Evolutionary conservation across 2,113 vertebrate genomes (phyloP).

Genomic region (Tragulus kanchil): DNA sequence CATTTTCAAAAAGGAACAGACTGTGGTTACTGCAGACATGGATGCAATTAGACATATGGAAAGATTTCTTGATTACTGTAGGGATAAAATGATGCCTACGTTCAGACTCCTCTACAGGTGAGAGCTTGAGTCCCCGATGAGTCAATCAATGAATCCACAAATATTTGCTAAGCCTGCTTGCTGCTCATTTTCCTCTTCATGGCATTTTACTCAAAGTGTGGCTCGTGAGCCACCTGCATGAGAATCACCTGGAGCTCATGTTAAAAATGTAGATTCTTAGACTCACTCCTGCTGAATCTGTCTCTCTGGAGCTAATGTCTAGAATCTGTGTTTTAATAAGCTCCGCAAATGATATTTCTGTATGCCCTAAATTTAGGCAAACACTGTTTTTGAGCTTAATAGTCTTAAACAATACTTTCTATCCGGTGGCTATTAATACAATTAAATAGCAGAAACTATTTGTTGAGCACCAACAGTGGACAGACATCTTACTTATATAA

Average conservation of each 20-base stretch:
- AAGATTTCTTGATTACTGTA: constrained; percentile 77
- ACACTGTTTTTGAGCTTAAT: constrained; percentile 14
- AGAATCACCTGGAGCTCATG: constrained; percentile 72
- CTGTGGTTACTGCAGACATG: constrained; percentile 55
- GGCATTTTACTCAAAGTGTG: constrained; percentile 70
- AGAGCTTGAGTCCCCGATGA: constrained; percentile 62
- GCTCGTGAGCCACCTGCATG: constrained; percentile 61
- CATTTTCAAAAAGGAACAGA: constrained; percentile 31
- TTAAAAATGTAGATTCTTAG: constrained; percentile 71
- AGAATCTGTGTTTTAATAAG: constrained; percentile 65
- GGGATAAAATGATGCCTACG: constrained; percentile 56
- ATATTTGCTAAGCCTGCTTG: constrained; percentile 67
- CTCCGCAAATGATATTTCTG: constrained; percentile 55
- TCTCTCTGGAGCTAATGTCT: constrained; percentile 47
- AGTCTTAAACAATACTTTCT: constrained; percentile 34
- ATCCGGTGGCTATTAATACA: background rate
- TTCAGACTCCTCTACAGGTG: constrained; percentile 67
- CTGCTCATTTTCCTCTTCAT: constrained; percentile 65
- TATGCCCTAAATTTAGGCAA: constrained; percentile 39
- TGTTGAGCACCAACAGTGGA: background rate
- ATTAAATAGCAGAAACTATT: background rate
- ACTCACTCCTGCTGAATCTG: constrained; percentile 31
- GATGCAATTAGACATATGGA: constrained; percentile 68
- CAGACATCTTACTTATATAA: background rate
- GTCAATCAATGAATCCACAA: constrained; percentile 76